Conservation (phyloP, 2,797 vertebrate species). For the Pempheris klunzingeri region DNA sequence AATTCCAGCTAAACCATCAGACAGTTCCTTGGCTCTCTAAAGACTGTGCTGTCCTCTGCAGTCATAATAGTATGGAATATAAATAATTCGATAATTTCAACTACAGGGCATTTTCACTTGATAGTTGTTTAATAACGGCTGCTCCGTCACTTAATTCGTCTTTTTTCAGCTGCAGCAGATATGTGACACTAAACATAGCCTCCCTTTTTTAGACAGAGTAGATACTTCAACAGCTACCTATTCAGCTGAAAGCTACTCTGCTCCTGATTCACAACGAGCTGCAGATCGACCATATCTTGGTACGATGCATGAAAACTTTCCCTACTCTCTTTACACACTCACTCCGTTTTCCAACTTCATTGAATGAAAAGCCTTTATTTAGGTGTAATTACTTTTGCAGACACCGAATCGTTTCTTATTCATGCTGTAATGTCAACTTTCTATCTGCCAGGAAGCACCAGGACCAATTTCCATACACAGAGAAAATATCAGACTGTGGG, state of each 20-base stretch:
- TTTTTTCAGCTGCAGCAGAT: neutral
- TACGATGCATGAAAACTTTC: neutral
- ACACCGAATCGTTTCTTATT: neutral
- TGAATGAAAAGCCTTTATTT: constrained; percentile 7
- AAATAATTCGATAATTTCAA: too few relatives aligned
- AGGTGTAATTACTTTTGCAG: neutral
- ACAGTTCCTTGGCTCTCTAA: neutral
- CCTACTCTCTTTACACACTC: neutral
- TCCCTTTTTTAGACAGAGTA: neutral
- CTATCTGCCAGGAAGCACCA: constrained; percentile 11
- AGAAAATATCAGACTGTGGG: constrained; percentile 3
- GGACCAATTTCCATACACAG: constrained; percentile 1
- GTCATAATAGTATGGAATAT: neutral
- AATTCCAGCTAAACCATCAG: neutral
- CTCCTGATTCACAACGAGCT: neutral
- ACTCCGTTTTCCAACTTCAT: constrained; percentile 2
- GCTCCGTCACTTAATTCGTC: neutral
- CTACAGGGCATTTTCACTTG: neutral
- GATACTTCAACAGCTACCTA: neutral
- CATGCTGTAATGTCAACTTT: constrained; percentile 1
- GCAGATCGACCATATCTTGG: neutral
- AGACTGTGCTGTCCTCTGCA: neutral
- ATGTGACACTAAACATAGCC: neutral
- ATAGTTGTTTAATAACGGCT: neutral
- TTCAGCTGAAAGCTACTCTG: neutral